A percentile compares a stretch with the other conserved stretches of the same genome.
phyloP scores from a whole-genome alignment of 1,140 invertebrate species.

The Drosophila subpulchrella region DNA sequence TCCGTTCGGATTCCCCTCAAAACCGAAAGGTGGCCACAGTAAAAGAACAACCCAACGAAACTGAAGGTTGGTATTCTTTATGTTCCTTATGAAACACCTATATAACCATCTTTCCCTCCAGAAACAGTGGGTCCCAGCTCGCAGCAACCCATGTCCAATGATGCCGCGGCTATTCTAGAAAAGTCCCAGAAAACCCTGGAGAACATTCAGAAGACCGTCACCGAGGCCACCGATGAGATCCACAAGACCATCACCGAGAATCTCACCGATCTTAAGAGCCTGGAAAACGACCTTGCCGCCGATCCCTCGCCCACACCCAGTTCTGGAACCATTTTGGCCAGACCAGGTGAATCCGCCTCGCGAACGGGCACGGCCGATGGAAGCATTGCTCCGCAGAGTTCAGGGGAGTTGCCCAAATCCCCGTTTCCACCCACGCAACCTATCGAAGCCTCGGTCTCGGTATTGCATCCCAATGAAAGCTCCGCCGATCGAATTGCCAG shows the following conservation, averaged over 20 bases:
- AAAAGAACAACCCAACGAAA: conserved; percentile 38
- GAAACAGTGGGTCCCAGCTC: conserved; percentile 6
- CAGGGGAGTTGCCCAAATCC: conserved; percentile 61
- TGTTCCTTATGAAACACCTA: too few relatives aligned
- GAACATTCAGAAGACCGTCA: conserved; percentile 72
- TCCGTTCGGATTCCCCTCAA: conserved; percentile 60
- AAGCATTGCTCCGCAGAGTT: conserved; percentile 40
- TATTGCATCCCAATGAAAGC: conserved; percentile 56
- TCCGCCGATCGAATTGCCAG: conserved; percentile 56
- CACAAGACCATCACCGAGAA: conserved; percentile 81
- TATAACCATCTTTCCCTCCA: neutral
- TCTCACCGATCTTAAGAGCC: conserved; percentile 72
- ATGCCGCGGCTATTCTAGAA: conserved; percentile 73
- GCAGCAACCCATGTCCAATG: conserved; percentile 24
- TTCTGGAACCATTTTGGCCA: conserved; percentile 50
- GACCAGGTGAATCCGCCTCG: conserved; percentile 53
- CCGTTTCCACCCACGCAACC: conserved; percentile 75
- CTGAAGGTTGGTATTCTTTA: conserved; percentile 40
- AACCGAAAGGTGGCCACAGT: conserved; percentile 61
- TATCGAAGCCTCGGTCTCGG: conserved; percentile 79
- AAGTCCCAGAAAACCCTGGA: conserved; percentile 72
- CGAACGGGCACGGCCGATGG: conserved; percentile 72
- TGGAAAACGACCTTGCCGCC: conserved; percentile 67
- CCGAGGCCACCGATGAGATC: conserved; percentile 75
- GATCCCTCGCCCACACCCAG: conserved; percentile 64